Percentiles rank a stretch among this genome's conserved stretches.
Evolutionary conservation across 2,113 vertebrate species (phyloP).

Genomic region (Pterocles gutturalis): DNA sequence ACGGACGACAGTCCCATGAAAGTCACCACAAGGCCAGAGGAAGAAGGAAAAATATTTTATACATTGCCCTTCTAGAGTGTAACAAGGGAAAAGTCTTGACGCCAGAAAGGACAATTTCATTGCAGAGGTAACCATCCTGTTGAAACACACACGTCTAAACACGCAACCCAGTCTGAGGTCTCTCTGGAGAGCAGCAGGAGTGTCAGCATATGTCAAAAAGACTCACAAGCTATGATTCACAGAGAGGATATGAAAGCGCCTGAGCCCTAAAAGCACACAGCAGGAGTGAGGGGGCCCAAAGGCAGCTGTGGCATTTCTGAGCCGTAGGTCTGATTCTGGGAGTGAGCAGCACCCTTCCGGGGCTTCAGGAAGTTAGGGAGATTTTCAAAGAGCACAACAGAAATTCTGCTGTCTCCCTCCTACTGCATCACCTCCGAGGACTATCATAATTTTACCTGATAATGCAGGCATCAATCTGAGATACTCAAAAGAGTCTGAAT

Average conservation of each 20-base stretch:
- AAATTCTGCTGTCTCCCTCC: background rate
- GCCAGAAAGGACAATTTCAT: background rate
- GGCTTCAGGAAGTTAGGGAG: rapidly evolving
- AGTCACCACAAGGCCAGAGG: background rate
- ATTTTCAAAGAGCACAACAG: background rate
- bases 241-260: background rate
- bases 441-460: background rate
- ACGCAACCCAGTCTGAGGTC: rapidly evolving
- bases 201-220: background rate
- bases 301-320: background rate
- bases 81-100: background rate
- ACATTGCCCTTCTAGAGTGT: rapidly evolving
- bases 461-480: background rate
- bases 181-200: background rate
- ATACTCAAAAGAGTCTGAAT: background rate
- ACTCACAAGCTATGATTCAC: background rate
- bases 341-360: background rate
- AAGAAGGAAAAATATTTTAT: background rate
- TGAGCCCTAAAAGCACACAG: background rate
- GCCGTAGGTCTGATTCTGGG: background rate
- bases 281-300: background rate
- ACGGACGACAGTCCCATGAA: background rate
- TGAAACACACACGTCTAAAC: background rate
- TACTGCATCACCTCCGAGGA: background rate
- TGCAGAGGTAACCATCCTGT: background rate